phyloP scores from a whole-genome alignment of 1,140 invertebrate genomes.

The Listronotus bonariensis region DNA sequence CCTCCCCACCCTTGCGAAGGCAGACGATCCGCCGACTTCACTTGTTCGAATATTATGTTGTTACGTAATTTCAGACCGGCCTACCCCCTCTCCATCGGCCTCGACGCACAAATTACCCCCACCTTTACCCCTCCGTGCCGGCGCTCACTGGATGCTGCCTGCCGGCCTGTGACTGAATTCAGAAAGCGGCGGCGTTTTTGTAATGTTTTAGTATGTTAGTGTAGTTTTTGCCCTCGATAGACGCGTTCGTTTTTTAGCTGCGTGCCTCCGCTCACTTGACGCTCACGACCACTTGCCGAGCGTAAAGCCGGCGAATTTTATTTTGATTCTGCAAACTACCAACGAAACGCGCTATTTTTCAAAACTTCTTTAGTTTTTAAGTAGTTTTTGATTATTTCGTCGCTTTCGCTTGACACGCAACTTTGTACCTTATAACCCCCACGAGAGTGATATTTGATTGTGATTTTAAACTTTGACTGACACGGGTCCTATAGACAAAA shows the following conservation, averaged over 20 bases:
- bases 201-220: conserved; percentile 45
- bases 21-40: conserved; percentile 36
- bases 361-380: background rate
- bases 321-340: conserved; percentile 15
- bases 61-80: conserved; percentile 32
- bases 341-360: conserved; percentile 7
- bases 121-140: conserved; percentile 31
- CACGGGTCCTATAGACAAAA: conserved; percentile 21
- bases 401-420: conserved; percentile 11
- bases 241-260: conserved; percentile 39
- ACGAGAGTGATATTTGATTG: conserved; percentile 36
- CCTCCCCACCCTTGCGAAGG: conserved; percentile 18
- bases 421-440: conserved; percentile 28
- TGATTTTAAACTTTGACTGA: conserved; percentile 28
- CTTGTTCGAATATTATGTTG: conserved; percentile 38
- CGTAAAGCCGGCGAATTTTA: conserved; percentile 7
- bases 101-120: conserved; percentile 39
- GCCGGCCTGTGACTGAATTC: conserved; percentile 36
- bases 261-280: conserved; percentile 13
- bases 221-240: conserved; percentile 45
- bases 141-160: conserved; percentile 38
- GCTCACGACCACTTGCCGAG: conserved; percentile 12
- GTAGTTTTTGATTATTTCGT: no score
- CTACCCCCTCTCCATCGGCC: conserved; percentile 22
- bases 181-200: conserved; percentile 44